These are phyloP conservation scores for Poecile atricapillus DNA, from an alignment of 2,113 vertebrate species.

Conservation along the genomic window DNA sequence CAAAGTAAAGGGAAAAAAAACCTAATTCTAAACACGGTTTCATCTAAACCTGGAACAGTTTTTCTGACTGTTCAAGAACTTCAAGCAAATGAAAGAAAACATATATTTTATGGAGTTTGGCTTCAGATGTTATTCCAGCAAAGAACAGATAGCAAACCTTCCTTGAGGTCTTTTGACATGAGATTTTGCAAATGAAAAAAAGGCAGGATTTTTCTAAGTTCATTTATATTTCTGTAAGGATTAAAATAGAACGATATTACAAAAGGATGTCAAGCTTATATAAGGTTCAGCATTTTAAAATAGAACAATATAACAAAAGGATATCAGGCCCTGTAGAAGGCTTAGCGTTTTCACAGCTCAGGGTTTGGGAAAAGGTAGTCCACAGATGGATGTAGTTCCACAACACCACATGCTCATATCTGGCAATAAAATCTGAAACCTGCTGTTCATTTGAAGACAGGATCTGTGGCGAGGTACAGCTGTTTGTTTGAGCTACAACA, in stretches of 20 bases:
- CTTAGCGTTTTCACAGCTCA: background rate
- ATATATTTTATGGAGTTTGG: background rate
- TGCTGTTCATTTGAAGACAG: background rate
- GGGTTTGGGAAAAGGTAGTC: background rate
- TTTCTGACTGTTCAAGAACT: background rate
- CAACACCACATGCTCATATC: background rate
- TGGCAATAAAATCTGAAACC: background rate
- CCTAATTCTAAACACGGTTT: background rate
- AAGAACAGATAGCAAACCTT: background rate
- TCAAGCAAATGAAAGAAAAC: background rate
- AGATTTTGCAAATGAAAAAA: background rate
- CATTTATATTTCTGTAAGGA: background rate
- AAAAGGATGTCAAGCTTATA: background rate
- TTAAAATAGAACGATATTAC: background rate
- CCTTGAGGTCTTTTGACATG: background rate
- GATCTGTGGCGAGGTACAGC: background rate
- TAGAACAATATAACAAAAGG: background rate
- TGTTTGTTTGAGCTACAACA: background rate
- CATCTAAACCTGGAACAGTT: background rate
- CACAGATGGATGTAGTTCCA: background rate
- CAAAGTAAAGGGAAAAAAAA: background rate
- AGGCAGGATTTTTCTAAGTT: background rate
- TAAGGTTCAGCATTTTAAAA: background rate
- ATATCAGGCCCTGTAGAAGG: background rate
- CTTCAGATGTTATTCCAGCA: background rate